phyloP scores from a whole-genome alignment of 2,888 invertebrate species.

The Oscheius onirici region DNA sequence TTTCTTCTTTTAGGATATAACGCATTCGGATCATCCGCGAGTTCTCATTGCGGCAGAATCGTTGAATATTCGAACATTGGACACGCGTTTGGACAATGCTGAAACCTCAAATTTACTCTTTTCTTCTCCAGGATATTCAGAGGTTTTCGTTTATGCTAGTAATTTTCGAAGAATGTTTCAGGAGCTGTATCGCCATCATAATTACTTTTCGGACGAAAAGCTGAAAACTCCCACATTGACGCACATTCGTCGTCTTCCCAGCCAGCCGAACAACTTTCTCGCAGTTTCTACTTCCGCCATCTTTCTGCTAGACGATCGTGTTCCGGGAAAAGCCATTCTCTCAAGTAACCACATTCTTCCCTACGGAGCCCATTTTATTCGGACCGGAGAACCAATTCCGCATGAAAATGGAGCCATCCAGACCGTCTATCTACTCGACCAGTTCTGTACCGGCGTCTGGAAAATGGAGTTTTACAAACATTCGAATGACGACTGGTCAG shows the following conservation, averaged over 20 bases:
- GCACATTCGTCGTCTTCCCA: conserved; percentile 33
- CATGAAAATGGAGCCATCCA: background rate
- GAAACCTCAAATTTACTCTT: background rate
- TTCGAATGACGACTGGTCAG: conserved; percentile 7
- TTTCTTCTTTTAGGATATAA: conserved; percentile 19
- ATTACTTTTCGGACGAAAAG: background rate
- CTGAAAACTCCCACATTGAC: conserved; percentile 21
- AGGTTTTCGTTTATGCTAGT: background rate
- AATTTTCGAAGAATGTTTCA: background rate
- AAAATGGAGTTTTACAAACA: conserved; percentile 21
- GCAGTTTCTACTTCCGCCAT: conserved; percentile 39
- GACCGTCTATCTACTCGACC: conserved; percentile 20
- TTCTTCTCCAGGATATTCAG: background rate
- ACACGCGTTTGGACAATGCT: conserved; percentile 27
- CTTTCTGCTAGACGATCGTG: conserved; percentile 51
- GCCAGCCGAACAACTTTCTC: conserved; percentile 32
- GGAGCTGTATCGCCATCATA: background rate
- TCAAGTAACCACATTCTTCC: conserved; percentile 38
- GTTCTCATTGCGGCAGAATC: conserved; percentile 30
- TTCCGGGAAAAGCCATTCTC: conserved; percentile 36
- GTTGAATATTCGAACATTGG: conserved; percentile 9
- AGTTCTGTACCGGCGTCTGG: conserved; percentile 23
- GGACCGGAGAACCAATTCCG: conserved; percentile 3
- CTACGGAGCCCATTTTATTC: conserved; percentile 33
- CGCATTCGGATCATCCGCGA: conserved; percentile 38